phyloP scores from a whole-genome alignment of 2,113 vertebrate genomes.

The Phyllopteryx taeniolatus region DNA sequence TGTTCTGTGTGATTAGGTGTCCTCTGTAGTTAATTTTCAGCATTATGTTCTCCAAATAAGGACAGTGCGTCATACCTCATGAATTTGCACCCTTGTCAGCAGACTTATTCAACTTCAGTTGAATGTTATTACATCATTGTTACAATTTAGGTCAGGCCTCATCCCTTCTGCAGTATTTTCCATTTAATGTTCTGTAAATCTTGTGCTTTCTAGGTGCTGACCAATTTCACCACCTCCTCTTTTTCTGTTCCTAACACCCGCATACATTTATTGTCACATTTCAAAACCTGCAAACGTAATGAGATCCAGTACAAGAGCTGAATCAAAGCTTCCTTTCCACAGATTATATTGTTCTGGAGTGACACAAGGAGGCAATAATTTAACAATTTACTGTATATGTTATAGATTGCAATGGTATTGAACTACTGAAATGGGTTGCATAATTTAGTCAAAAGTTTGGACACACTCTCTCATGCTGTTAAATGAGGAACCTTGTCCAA shows the following conservation, averaged over 20 bases:
- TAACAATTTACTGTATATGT: no score
- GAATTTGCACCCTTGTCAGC: background rate
- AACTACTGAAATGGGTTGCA: no score
- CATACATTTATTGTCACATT: background rate
- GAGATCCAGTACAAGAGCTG: background rate
- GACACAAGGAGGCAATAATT: no score
- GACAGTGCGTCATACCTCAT: conserved; percentile 22
- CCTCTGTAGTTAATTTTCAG: conserved; percentile 5
- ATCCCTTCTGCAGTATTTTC: background rate
- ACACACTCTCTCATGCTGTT: no score
- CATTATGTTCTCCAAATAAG: conserved; percentile 46
- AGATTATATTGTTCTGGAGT: no score
- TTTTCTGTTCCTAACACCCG: background rate
- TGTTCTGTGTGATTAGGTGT: background rate
- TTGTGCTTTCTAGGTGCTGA: background rate
- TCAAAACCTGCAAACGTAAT: background rate
- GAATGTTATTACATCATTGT: background rate
- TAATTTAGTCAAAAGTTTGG: no score
- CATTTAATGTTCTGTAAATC: background rate
- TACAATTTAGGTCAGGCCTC: background rate
- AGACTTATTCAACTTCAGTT: background rate
- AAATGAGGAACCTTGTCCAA: no score
- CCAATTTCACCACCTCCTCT: background rate
- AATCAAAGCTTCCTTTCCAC: no score
- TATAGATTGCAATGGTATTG: no score